Base-by-base conservation (phyloP, 2,113 vertebrate species). In the Antigone vipio region DNA sequence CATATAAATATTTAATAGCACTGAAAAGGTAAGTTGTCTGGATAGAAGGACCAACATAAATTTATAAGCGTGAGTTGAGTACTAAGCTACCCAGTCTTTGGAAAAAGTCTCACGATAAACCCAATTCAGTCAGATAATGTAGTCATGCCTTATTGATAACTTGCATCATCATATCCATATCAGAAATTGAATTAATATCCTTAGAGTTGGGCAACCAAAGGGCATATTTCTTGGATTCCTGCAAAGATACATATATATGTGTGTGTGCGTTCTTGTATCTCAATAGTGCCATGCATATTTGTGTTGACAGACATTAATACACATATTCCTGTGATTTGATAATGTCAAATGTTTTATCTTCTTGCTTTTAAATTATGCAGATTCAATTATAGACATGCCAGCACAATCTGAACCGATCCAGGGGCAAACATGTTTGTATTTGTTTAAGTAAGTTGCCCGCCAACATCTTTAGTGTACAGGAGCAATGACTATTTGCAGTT, bases 1-100 rank as follows among this genome's bases (percentile, higher is more conserved):
- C 22, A 52, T 74, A 76, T 90, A 88, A 90, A 88, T 95, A 77
- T 88, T 90, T 93, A 85, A 81, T 38, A 88, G 27, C 59, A 77
- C 55, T 88, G 59, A 68, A 87, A 89, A 92, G 15, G 18, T 49
- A 84, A 84, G 60, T 68, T 84, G 53, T 45, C 73, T 88, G 64
- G 64, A 59, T 53, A 79, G 50, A 60, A 64, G 66, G 55, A 78
- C 42, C 59, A 81, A 45, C 79, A 81, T 72, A 80, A 87, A 87
- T 74, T 79, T 30, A 24, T 67, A 85, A 91, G 68, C 3, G 11
- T 50, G 66, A 79, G 52, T 4, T 42, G 77, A 56, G 66, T 56
- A 60, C 56, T 60, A 38, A 92, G 67, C 81, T 87, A n/a, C 14
- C 34, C 40, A 60, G 59, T 32, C 34, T 60, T 60, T 60, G 40